Conservation (phyloP, 2,113 vertebrate genomes). For the Perca flavescens region DNA sequence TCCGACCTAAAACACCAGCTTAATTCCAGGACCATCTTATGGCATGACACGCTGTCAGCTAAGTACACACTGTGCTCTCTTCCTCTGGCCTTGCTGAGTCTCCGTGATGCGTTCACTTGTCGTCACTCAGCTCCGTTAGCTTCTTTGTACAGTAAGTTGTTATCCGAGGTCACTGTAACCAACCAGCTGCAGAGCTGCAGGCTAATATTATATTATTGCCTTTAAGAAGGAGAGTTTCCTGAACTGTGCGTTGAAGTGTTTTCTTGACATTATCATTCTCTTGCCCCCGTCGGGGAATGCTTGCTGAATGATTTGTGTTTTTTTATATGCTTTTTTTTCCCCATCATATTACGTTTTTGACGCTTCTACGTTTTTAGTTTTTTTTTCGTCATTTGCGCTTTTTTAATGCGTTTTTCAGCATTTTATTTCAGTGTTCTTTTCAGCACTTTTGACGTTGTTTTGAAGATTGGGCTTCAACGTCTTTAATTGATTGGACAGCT, state of each 20-base stretch:
- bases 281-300: too few relatives aligned
- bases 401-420: too few relatives aligned
- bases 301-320: too few relatives aligned
- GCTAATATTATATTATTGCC: background rate
- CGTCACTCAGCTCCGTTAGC: slow-evolving; percentile 6
- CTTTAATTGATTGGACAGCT: too few relatives aligned
- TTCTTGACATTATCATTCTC: background rate
- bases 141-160: background rate
- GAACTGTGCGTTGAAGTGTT: background rate
- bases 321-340: too few relatives aligned
- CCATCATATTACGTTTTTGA: too few relatives aligned
- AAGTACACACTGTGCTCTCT: background rate
- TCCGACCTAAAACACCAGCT: background rate
- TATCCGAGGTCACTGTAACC: background rate
- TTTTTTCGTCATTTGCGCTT: too few relatives aligned
- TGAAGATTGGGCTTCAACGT: too few relatives aligned
- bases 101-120: background rate
- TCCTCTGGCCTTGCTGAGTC: background rate
- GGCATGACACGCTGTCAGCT: background rate
- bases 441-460: too few relatives aligned
- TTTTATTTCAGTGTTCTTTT: too few relatives aligned
- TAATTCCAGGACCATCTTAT: background rate
- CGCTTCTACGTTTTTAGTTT: too few relatives aligned
- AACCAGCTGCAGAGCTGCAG: background rate
- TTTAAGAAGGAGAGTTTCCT: background rate